Conservation (phyloP, 53 echinoderm and acorn worm species). For the Crossaster papposus region DNA sequence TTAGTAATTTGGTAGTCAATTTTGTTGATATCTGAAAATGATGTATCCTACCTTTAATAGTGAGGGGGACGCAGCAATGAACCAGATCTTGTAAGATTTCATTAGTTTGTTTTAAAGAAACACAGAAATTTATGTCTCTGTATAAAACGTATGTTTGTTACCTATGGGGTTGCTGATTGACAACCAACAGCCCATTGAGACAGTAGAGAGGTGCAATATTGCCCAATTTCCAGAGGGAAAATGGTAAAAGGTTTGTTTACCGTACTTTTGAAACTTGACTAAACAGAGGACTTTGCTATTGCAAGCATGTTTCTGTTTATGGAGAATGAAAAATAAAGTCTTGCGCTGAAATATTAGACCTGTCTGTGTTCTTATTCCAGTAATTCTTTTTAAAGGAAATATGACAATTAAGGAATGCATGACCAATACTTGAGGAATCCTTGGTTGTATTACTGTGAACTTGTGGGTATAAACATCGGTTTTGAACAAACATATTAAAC, state of each 20-base stretch:
- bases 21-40: no score
- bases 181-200: slow-evolving; percentile 17
- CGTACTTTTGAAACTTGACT: not conserved
- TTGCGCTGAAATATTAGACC: not conserved
- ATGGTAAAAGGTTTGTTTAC: not conserved
- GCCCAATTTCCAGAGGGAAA: slow-evolving; percentile 2
- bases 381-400: not conserved
- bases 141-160: not conserved
- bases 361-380: not conserved
- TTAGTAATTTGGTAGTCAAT: no score
- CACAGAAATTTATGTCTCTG: slow-evolving; percentile 19
- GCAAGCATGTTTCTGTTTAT: not conserved
- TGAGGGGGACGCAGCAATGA: slow-evolving; percentile 1
- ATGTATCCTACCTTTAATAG: no score
- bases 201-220: not conserved
- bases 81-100: slow-evolving; percentile 24
- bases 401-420: no score
- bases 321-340: not conserved
- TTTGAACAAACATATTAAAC: no score
- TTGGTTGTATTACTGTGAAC: no score
- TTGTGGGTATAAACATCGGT: no score
- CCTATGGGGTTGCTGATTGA: slow-evolving; percentile 15
- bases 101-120: slow-evolving; percentile 31
- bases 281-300: not conserved
- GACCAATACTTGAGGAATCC: no score